Conservation (phyloP, 2,888 invertebrate species). For the Julus scandinavius region DNA sequence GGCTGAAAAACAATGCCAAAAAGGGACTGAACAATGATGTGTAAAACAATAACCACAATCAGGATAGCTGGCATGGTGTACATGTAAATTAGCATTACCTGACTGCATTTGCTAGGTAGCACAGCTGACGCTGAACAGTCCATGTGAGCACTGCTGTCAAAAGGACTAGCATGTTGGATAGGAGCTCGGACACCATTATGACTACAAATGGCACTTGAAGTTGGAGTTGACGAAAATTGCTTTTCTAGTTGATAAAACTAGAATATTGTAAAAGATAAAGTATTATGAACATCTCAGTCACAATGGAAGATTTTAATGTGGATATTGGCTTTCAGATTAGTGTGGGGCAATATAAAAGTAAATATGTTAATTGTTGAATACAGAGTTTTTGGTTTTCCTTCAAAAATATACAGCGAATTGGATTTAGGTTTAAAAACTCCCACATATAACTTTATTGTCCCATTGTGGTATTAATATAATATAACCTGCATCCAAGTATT, state of each 20-base stretch:
- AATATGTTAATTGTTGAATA: not conserved
- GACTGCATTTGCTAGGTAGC: conserved; percentile 21
- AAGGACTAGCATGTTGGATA: not conserved
- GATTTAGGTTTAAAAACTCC: no score
- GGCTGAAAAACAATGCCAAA: no score
- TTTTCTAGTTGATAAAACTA: conserved; percentile 23
- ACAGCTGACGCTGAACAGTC: conserved; percentile 39
- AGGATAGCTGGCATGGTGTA: no score
- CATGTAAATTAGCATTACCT: not conserved
- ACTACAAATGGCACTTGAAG: conserved; percentile 44
- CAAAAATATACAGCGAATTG: no score
- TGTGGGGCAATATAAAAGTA: not conserved
- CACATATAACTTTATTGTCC: no score
- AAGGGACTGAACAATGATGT: no score
- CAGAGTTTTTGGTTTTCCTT: no score
- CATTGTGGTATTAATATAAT: not conserved
- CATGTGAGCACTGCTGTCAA: conserved; percentile 26
- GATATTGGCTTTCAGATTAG: not conserved
- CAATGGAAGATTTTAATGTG: not conserved
- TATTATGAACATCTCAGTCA: not conserved
- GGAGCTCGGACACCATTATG: conserved; percentile 21
- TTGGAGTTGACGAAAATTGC: conserved; percentile 40
- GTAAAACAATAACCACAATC: no score
- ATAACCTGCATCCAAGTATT: no score
- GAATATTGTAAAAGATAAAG: not conserved